Evolutionary conservation across 2,888 invertebrate species (phyloP), one percentile per base, ranked within the genome.

Genomic region (Pomacea canaliculata): DNA sequence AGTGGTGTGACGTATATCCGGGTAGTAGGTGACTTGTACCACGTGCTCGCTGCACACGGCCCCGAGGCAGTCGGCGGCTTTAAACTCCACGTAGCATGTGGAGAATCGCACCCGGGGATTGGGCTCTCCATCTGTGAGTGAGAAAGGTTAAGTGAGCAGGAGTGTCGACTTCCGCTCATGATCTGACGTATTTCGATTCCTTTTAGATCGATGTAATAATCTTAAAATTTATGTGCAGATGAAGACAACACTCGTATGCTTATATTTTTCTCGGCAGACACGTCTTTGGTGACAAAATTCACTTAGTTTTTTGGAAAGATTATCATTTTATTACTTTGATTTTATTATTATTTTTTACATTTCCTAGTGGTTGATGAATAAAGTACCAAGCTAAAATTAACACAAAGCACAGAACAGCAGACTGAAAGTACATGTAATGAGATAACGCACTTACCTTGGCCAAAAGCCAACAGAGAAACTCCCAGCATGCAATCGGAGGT

Each of bases 21-120:
- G 81, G 46, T 77, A 76, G 73, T 81, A 73, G 16, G 76, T 68
- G 66, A 78, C 65, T 49, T 79, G 72, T 18, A 83, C 68, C n/a
- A 72, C 27, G 71, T 79, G 76, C 65, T 79, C 76, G n/a, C 71
- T 74, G 72, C 83, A 83, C 51, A 78, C 67, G 19, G 63, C 72
- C 8, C 72, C 78, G 18, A 71, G 18, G 66, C 83, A 83, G 74
- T 74, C 76, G 48, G 73, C 62, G 48, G 73, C 75, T 23, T 60
- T 62, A 65, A 80, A 66, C 74, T 80, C 80, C 23, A 78, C 60
- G 72, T 76, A 78, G 49, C 80, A 80, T 12, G 80, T 69, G 5
- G 80, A 80, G 23, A 80, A 76, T 8, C 78, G 69, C 12, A 80
- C 65, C 0, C 76, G 70, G 13, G 76, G 72, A 23, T 71, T 72